A percentile compares a stretch with the other conserved stretches of the same genome.
Evolutionary conservation across 2,797 vertebrate genomes (phyloP).

Genomic region (Megaceryle alcyon): DNA sequence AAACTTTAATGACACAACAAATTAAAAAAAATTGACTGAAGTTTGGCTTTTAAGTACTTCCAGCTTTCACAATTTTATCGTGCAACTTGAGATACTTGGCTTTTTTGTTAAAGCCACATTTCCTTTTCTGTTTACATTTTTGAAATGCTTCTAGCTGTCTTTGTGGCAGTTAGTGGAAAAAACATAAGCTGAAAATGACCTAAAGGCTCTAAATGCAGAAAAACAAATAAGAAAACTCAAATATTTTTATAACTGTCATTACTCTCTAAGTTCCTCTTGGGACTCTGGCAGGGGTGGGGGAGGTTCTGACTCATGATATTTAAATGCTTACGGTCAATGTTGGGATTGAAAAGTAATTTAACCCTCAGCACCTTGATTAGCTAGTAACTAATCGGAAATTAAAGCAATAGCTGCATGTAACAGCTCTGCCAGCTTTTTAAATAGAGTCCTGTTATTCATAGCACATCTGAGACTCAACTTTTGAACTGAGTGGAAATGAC

Average conservation of each 20-base stretch:
- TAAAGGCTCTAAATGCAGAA: neutral
- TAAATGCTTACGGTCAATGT: neutral
- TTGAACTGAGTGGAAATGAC: neutral
- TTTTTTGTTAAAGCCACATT: neutral
- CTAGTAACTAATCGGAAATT: neutral
- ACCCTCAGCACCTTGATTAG: neutral
- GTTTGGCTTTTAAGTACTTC: neutral
- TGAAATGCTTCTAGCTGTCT: neutral
- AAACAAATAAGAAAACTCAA: neutral
- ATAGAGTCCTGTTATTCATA: neutral
- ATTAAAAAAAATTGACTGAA: neutral
- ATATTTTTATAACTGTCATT: neutral
- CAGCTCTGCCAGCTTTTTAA: neutral
- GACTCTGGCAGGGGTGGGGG: neutral
- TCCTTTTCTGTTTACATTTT: neutral
- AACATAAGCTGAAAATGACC: neutral
- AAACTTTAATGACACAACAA: neutral
- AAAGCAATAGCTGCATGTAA: neutral
- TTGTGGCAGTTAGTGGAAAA: neutral
- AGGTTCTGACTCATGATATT: neutral
- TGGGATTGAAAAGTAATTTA: neutral
- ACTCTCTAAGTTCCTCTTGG: neutral
- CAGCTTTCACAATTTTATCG: neutral
- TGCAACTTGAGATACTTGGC: neutral
- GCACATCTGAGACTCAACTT: neutral